Evolutionary conservation across 1,140 invertebrate genomes (phyloP), one percentile per base, ranked within the genome.

Genomic region (Lordiphosa clarofinis): DNA sequence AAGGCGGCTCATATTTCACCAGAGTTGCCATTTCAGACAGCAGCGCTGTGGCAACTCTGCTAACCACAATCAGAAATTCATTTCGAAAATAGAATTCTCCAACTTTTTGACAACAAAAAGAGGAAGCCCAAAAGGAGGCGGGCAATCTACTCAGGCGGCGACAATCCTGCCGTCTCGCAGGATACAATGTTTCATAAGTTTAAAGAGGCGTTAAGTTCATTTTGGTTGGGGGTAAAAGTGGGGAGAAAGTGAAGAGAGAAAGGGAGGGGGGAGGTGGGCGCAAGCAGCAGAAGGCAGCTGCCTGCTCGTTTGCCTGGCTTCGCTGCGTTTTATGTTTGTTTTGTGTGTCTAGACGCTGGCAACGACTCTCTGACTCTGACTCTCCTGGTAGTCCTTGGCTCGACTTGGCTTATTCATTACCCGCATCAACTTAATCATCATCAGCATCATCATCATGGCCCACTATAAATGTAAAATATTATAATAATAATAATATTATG

Each of bases 121-220:
- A 7, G 12, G 28, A 13, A 0, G 37, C 35, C 37, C 12, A 5
- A 39, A 9, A 13, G 56, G 9, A 13, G 37, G 19, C 31, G 46
- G 11, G 19, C 28, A n/a, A 24, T 42, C 9, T 33, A 13, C 24
- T 33, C 35, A 21, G 12, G 40, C 11, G 42, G 50, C 43, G 43
- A 56, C 46, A 58, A 49, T 7, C 44, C 8, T 47, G 54, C 46
- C 52, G 54, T 50, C 66, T 56, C 64, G 24, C 56, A 65, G 74
- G 65, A 73, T 71, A 70, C 63, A 65, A 70, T 84, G 69, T 84
- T 84, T 84, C 65, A 66, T 61, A 71, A 73, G 69, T 66, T 81
- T 82, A 84, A 82, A 78, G 78, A 76, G 78, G 78, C 78, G 68
- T 82, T 82, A 84, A 82, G 78, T 82, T 76, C 71, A 70, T 70